Base-by-base conservation (phyloP, 1,140 invertebrate genomes). In the Lineus longissimus region DNA sequence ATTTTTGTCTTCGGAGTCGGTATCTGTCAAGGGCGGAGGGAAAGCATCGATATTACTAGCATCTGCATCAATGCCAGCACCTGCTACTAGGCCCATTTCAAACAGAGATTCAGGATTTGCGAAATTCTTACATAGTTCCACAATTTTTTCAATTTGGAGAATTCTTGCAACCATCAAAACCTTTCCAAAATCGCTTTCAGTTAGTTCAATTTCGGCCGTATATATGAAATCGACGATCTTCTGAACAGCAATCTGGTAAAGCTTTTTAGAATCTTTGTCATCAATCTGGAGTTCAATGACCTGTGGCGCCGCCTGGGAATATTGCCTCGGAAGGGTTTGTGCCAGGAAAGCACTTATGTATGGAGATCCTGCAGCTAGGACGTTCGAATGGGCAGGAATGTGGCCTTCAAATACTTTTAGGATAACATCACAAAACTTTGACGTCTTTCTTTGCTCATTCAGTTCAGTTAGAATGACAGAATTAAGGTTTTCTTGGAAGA, bases 171-270 rank as follows among this genome's bases (percentile, higher is more conserved):
- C 76, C 66, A 77, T 72, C 31, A 72, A 36, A n/a, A 83, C 68
- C 55, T 80, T 75, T 7, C 65, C 65, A 6, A 80, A 30, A 31
- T 72, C 66, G 19, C 57, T 59, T 23, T 63, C 51, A 0, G 65
- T 64, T 17, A 82, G 23, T 9, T 69, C 36, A 4, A 82, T 71
- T 17, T 64, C 65, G 23, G 75, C 76, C 0, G 74, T 75, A 62
- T 83, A 83, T 70, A 82, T 76, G 58, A 73, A 83, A 27, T 80
- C 77, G 36, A 83, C 67, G 25, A 83, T 71, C 31, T 70, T 73
- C 13, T 64, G 40, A 2, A 80, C 73, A 45, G 78, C 79, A 19
- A 70, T 65, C 30, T 66, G 67, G 61, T 76, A 77, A 9, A 65
- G 66, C 11, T 19, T 9, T 41, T 67, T 60, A 2, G 68, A 66